Evolutionary conservation across 2,797 vertebrate genomes (phyloP).

Genomic region (Sebastes itinus): DNA sequence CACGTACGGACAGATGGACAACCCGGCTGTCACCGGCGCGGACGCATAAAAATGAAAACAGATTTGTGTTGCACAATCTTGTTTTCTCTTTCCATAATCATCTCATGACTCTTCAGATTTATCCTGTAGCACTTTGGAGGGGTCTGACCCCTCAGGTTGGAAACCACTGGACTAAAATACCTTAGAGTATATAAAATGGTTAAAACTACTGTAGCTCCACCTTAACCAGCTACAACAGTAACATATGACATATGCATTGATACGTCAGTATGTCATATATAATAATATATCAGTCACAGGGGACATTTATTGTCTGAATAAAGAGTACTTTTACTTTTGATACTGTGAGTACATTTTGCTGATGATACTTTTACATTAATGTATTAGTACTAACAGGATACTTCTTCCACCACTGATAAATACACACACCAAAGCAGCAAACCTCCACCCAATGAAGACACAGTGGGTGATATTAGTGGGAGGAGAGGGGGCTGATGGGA

Average conservation of each 20-base stretch:
- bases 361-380: neutral
- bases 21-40: no score
- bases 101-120: neutral
- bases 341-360: neutral
- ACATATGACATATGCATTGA: neutral
- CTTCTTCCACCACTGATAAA: neutral
- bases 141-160: no score
- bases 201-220: neutral
- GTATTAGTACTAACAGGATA: neutral
- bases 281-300: neutral
- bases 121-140: neutral
- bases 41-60: neutral
- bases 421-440: slow-evolving; percentile 36
- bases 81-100: no score
- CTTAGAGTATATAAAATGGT: neutral
- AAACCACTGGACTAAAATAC: neutral
- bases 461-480: neutral
- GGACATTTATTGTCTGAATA: neutral
- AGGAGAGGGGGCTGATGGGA: slow-evolving; percentile 46
- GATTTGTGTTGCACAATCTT: neutral
- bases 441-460: slow-evolving; percentile 25
- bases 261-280: no score
- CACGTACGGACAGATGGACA: no score
- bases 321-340: neutral
- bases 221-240: neutral